Evolutionary conservation across 2,113 vertebrate species (phyloP).

Genomic region (Phyllopteryx taeniolatus): DNA sequence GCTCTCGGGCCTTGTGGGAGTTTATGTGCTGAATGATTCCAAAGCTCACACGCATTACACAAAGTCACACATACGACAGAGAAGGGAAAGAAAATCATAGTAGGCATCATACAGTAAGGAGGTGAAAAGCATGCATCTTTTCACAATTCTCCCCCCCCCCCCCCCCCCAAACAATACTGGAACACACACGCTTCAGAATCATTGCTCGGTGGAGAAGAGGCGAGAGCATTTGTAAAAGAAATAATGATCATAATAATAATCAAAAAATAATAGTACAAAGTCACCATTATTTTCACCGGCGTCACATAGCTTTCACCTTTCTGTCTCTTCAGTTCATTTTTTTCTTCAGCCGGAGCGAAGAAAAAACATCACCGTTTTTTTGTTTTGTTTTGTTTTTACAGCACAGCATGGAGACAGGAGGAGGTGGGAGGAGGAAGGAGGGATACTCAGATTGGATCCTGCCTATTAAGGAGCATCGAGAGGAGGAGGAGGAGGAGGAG

Average conservation of each 20-base stretch:
- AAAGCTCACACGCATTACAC: slow-evolving; percentile 67
- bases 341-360: slow-evolving; percentile 78
- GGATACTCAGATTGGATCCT: slow-evolving; percentile 54
- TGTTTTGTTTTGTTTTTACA: slow-evolving; percentile 46
- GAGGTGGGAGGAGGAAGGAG: slow-evolving; percentile 61
- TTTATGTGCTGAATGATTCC: slow-evolving; percentile 76
- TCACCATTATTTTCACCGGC: slow-evolving; percentile 80
- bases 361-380: slow-evolving; percentile 77
- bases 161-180: slow-evolving; percentile 51
- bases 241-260: not conserved
- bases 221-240: slow-evolving; percentile 75
- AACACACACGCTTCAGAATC: slow-evolving; percentile 77
- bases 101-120: slow-evolving; percentile 61
- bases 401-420: slow-evolving; percentile 79
- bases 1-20: slow-evolving; percentile 60
- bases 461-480: slow-evolving; percentile 49
- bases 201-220: slow-evolving; percentile 77
- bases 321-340: slow-evolving; percentile 72
- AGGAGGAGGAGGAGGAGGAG: slow-evolving; percentile 49
- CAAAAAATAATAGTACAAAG: slow-evolving; percentile 78
- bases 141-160: slow-evolving; percentile 74
- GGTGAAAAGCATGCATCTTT: slow-evolving; percentile 89
- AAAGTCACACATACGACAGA: slow-evolving; percentile 50
- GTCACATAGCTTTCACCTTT: slow-evolving; percentile 80
- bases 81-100: slow-evolving; percentile 63